Evolutionary conservation across 2,113 vertebrate genomes (phyloP), one percentile per base, ranked within the genome.

Genomic region (Benitochromis conjunctus): DNA sequence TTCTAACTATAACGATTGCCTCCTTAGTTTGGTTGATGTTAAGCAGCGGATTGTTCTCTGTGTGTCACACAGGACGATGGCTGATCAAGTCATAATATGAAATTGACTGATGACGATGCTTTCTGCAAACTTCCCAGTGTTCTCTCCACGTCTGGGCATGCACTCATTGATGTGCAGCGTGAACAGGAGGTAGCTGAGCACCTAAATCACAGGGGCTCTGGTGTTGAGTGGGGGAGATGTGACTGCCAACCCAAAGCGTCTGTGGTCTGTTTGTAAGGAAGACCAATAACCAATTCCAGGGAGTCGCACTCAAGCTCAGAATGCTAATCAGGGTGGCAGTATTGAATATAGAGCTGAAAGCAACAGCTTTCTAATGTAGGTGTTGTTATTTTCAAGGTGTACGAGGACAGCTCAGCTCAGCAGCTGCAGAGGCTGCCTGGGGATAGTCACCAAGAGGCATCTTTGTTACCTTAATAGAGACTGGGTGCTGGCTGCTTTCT

Each of bases 61-160:
- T 10, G 7, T 6, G 53, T 76, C 18, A 0, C 26, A 9, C 26
- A 46, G 14, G 26, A 46, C 48, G 66, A 48, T 71, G 14, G 0
- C 36, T 48, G 21, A 71, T 48, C 16, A 16, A 6, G 2, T 48
- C 46, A 48, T 48, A 14, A 48, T 48, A 16, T 16, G 13, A 48
- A 48, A 16, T 16, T 11, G 13, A 48, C 46, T 16, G 14, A 48
- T 48, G 46, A 48, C 24, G 3, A 43, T 4, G 2, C 66, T 46
- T 18, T 71, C 21, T 43, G 13, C 41, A 71, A 71, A 48, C 41
- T 18, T 46, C 64, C 64, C 64, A 43, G 13, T 43, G 38, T 43
- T 69, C 12, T 24, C 64, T 4, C 13, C 5, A 0, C 46, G 41
- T 71, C 66, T 71, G 66, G 69, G 26, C 43, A 51, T 31, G 26